Evolutionary conservation across 2,113 vertebrate species (phyloP).

Genomic region (Petrocephalus microphthalmus): DNA sequence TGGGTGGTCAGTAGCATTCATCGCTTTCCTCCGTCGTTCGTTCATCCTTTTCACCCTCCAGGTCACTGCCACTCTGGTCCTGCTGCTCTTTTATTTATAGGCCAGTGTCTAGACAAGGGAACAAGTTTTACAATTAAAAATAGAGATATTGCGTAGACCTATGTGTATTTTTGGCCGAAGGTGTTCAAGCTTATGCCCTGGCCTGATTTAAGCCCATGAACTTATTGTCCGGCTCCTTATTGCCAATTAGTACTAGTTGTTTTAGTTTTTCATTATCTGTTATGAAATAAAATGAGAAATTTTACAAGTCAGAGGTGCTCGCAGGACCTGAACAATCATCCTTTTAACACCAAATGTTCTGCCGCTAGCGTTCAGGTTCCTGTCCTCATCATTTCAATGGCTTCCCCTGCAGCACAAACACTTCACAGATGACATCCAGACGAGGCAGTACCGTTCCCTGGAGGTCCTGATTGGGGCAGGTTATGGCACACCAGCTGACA

Average conservation of each 20-base stretch:
- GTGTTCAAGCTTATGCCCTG: not conserved
- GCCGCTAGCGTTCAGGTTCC: not conserved
- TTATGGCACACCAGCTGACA: constrained; percentile 91
- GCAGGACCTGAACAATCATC: not conserved
- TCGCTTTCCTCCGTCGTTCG: not conserved
- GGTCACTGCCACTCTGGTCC: not conserved
- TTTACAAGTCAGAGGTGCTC: not conserved
- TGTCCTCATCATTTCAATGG: not conserved
- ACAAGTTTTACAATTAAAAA: not conserved
- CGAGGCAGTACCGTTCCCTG: constrained; percentile 86
- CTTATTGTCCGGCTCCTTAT: not conserved
- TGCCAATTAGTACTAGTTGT: not conserved
- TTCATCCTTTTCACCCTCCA: not conserved
- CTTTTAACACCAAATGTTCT: not conserved
- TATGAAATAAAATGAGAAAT: not conserved
- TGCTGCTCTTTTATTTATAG: not conserved
- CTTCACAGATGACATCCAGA: constrained; percentile 97
- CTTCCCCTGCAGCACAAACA: constrained; percentile 76
- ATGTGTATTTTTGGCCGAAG: not conserved
- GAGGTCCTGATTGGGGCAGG: constrained; percentile 89
- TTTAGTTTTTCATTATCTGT: not conserved
- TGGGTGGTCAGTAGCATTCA: constrained; percentile 82
- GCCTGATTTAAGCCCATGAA: not conserved
- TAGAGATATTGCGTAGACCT: not conserved
- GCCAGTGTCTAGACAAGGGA: not conserved